Base-by-base conservation (phyloP, 30 jellyfish, hydroid and myxozoan species). In the Aurelia aurita region DNA sequence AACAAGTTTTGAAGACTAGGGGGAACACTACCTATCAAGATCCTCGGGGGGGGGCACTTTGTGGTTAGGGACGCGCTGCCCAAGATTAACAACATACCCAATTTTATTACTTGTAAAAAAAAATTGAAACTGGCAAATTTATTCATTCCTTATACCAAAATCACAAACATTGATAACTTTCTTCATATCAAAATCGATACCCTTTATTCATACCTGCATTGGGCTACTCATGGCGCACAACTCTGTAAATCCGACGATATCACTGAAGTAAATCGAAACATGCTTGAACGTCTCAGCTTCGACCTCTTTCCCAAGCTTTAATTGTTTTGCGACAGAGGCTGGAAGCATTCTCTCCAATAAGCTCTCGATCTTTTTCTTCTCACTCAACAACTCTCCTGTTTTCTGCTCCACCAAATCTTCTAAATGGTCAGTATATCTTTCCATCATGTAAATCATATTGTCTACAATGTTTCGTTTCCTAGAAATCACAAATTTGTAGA, bases 221-320 rank as follows among this genome's bases (percentile, higher is more conserved):
- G 98, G 98, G 18, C 92, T 72, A 27, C 96, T 93, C 13, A 58
- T 88, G 5, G 98, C 96, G 77, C 98, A 93, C 0, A 93, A 58
- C 67, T 61, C 86, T 1, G 98, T 93, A 74, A 93, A 93, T 26
- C 98, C 98, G 13, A 93, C 98, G 5, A 93, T 93, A 87, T 93
- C 98, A 81, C 98, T 93, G 88, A 93, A 93, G 27, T 93, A 93
- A n/a, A 93, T 93, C 12, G 98, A 85, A 34, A 93, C 98, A 43
- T 93, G 87, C 62, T 93, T 93, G 51, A 93, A 93, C 10, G 90
- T 51, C 59, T 93, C 98, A 2, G 98, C 98, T 74, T 93, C 98
- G 27, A 92, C 98, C 63, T 82, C 98, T 77, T 78, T 93, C 35
- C 98, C 98, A 66, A 80, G 88, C 79, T 90, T 94, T 23, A 94